Base-by-base conservation (phyloP, 2,797 vertebrate species). In the Caiman crocodilus region DNA sequence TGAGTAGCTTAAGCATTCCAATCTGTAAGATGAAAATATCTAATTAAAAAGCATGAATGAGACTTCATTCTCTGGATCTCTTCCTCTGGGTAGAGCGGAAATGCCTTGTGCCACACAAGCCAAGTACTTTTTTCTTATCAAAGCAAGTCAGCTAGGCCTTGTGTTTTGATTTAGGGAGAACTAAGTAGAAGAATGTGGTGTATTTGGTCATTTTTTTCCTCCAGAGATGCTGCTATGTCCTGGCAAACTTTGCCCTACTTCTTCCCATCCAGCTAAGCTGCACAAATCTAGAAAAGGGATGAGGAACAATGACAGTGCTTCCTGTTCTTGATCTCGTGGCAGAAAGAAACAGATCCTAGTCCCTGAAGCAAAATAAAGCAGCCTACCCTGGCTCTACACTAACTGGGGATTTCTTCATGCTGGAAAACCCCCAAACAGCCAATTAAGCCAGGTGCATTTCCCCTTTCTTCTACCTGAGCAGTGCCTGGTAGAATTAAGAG, bases 1-100 rank as follows among this genome's bases (percentile, higher is more conserved):
- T 80, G 58, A 80, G 78, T 78, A 56, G 91, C 58, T 90, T 94
- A 88, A 23, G 78, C 13, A 67, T 78, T 88, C 85, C 76, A 11
- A 11, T 30, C 87, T 42, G 79, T 67, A 69, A 73, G 80, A 78
- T 1, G 17, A 89, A 73, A 78, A 61, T 78, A 74, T 30, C 42
- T 30, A 85, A 83, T 50, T 50, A 50, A 50, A 50, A 50, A 50
- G 42, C 9, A 10, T 50, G 42, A 50, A 50, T 50, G 42, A 50
- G 42, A 50, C 32, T 23, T 17, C 14, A 30, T 12, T 69, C 67
- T 6, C 32, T 69, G 67, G 12, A 18, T 23, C 30, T 35, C 67
- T 64, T 18, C 20, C 30, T 21, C 12, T 30, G n/a, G 11, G 65
- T 32, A 69, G 12, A 21, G 67, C 35, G 67, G 35, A 69, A 69